These are phyloP conservation scores for Megaleporinus macrocephalus DNA, from an alignment of 2,113 vertebrate species.

Conservation along the genomic window DNA sequence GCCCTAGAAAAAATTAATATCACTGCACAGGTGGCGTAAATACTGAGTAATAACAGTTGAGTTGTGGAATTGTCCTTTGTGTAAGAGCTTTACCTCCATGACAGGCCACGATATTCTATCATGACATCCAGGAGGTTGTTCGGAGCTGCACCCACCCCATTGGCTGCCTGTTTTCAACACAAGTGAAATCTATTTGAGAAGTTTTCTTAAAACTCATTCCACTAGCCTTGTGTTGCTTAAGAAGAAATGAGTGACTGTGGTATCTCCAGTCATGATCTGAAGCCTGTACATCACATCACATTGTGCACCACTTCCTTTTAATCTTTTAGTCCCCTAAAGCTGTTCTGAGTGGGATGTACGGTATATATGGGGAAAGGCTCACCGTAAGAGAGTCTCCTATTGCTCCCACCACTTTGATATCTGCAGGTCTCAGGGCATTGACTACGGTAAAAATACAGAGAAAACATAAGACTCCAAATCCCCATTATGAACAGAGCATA, in stretches of 20 bases:
- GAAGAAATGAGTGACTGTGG: not conserved
- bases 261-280: no score
- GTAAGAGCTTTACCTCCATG: conserved; percentile 82
- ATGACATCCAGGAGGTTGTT: conserved; percentile 74
- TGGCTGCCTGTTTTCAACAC: conserved; percentile 80
- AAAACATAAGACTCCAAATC: not conserved
- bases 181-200: conserved; percentile 17
- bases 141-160: conserved; percentile 80
- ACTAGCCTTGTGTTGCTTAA: no score
- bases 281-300: no score
- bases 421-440: conserved; percentile 86
- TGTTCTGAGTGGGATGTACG: no score
- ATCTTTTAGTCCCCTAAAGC: no score
- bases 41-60: no score
- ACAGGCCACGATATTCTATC: conserved; percentile 86
- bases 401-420: conserved; percentile 88
- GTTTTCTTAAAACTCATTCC: not conserved
- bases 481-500: not conserved
- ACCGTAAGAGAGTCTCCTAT: conserved; percentile 93
- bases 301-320: no score
- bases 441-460: conserved; percentile 73
- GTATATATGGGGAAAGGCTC: conserved; percentile 53
- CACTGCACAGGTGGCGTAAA: no score
- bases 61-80: not conserved
- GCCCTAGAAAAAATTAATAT: no score